phyloP scores from a whole-genome alignment of 2,888 invertebrate species.

The Amphipoea lucens region DNA sequence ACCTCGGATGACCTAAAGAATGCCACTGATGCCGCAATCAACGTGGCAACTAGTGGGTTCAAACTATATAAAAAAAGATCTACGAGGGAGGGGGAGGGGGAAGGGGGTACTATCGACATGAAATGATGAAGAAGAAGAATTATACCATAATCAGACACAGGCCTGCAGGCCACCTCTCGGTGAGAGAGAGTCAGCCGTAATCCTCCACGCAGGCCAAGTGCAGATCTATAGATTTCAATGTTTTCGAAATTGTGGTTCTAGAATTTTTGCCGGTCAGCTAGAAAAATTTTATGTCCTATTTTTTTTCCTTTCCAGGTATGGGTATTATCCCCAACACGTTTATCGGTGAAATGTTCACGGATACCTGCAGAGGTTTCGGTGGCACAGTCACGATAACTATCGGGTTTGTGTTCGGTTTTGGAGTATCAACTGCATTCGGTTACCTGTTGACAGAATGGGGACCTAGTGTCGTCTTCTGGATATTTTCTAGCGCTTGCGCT shows the following conservation, averaged over 20 bases:
- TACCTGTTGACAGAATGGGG: constrained; percentile 64
- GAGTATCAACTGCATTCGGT: constrained; percentile 65
- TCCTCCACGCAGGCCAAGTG: not conserved
- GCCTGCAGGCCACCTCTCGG: not conserved
- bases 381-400: constrained; percentile 59
- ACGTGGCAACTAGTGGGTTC: too few species aligned
- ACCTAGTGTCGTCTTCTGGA: constrained; percentile 66
- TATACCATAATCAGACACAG: too few species aligned
- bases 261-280: too few species aligned
- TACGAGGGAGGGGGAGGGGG: too few species aligned
- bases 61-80: too few species aligned
- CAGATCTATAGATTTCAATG: not conserved
- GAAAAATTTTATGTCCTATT: not conserved
- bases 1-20: not conserved
- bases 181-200: not conserved
- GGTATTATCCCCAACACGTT: constrained; percentile 72
- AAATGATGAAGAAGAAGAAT: too few species aligned
- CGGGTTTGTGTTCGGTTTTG: constrained; percentile 65
- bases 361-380: constrained; percentile 71
- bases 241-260: not conserved
- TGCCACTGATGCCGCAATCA: not conserved
- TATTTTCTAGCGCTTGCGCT: constrained; percentile 63
- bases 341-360: constrained; percentile 73
- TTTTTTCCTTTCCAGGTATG: constrained; percentile 73
- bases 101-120: too few species aligned